A percentile compares a stretch with the other conserved stretches of the same genome.
Evolutionary conservation across 2,797 vertebrate genomes (phyloP).

Genomic region (Sebastes cheni): DNA sequence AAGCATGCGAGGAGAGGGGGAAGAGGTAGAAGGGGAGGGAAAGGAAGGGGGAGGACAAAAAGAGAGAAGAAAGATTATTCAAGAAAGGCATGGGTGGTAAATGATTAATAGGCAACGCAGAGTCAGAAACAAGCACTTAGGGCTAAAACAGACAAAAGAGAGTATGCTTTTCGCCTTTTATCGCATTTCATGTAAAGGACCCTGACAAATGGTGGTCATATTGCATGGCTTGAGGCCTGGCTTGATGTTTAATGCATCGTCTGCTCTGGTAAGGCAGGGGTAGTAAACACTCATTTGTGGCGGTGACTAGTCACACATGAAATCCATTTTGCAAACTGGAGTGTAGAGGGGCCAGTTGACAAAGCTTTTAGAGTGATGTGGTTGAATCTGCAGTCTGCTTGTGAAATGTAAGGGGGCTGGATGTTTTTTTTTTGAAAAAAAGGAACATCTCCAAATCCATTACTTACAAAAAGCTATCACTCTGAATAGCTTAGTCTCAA

Average conservation of each 20-base stretch:
- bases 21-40: slow-evolving; percentile 35
- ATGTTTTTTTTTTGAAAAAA: slow-evolving; percentile 29
- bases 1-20: slow-evolving; percentile 75
- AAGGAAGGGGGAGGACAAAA: slow-evolving; percentile 32
- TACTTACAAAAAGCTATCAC: slow-evolving; percentile 61
- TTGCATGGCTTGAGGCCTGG: slow-evolving; percentile 79
- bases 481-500: slow-evolving; percentile 36
- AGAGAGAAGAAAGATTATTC: slow-evolving; percentile 73
- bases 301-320: slow-evolving; percentile 86
- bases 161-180: slow-evolving; percentile 82
- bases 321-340: slow-evolving; percentile 84
- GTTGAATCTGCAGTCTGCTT: slow-evolving; percentile 67
- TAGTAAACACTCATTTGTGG: slow-evolving; percentile 86
- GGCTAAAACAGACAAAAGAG: slow-evolving; percentile 91
- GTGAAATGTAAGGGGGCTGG: slow-evolving; percentile 55
- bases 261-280: slow-evolving; percentile 79
- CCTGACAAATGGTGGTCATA: slow-evolving; percentile 85
- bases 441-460: slow-evolving; percentile 58
- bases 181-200: slow-evolving; percentile 84
- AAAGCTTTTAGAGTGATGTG: slow-evolving; percentile 80
- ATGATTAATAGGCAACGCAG: slow-evolving; percentile 95
- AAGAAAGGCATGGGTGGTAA: slow-evolving; percentile 87
- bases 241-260: slow-evolving; percentile 85
- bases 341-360: slow-evolving; percentile 72
- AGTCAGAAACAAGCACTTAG: slow-evolving; percentile 94